Evolutionary conservation across 2,113 vertebrate genomes (phyloP).

Genomic region (human (Homo sapiens)): DNA sequence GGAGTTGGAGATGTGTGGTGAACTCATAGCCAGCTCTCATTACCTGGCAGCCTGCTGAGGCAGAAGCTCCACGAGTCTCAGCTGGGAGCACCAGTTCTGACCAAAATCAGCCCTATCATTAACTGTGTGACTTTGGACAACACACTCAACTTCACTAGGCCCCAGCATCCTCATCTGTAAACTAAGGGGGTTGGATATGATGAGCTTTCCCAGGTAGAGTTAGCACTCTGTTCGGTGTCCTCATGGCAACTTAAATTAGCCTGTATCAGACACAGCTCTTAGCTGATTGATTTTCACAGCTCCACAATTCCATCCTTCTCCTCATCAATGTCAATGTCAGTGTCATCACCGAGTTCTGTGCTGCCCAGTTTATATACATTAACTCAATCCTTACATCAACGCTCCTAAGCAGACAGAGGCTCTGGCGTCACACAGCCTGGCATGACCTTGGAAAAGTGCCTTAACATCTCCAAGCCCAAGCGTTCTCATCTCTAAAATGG

Average conservation of each 20-base stretch:
- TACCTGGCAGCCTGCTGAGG: no score
- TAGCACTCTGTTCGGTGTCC: neutral
- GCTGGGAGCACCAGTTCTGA: neutral
- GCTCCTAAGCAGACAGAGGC: neutral
- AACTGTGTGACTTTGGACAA: neutral
- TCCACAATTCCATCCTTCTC: neutral
- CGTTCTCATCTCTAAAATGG: neutral
- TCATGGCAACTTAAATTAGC: neutral
- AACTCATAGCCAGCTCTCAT: neutral
- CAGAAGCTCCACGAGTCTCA: neutral
- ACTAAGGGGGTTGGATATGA: neutral
- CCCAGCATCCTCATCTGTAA: neutral
- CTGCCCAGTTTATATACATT: neutral
- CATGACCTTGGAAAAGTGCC: neutral
- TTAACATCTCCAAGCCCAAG: neutral
- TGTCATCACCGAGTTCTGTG: neutral
- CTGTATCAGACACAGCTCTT: neutral
- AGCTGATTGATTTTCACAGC: accelerated
- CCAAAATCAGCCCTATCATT: neutral
- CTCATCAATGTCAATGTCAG: no score
- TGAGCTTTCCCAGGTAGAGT: neutral
- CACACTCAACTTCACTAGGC: neutral
- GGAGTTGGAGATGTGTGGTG: neutral
- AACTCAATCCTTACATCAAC: neutral
- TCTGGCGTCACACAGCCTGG: neutral